Base-by-base conservation (phyloP, 2,113 vertebrate species). In the Meleagris gallopavo region DNA sequence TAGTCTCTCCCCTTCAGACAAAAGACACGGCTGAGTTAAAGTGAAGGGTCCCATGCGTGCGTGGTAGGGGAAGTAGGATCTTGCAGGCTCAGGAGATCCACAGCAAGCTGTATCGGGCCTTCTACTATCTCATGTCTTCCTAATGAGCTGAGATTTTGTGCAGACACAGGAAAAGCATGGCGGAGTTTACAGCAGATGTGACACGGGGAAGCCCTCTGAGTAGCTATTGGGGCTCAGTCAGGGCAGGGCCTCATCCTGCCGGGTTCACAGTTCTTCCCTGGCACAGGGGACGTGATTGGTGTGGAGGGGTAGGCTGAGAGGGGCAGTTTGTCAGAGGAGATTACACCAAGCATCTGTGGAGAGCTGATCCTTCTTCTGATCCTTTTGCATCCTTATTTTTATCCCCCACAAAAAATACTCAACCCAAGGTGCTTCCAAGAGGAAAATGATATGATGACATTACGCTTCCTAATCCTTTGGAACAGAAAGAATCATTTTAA, bases 1-100 rank as follows among this genome's bases (percentile, higher is more conserved):
- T 98, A 98, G 97, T 97, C 96, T 97, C 96, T 97, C 96, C 95
- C 97, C 86, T 94, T 97, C 95, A 97, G 97, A 97, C 93, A 93
- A 97, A 97, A 97, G 95, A 81, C 96, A 96, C 2, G 83, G 93
- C 88, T 94, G 96, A 97, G 95, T 97, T 97, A 97, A 97, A 96
- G 92, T 96, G 91, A 95, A 97, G 90, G 86, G 66, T 83, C 96
- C 45, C 54, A 94, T 93, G 95, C 54, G 94, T 93, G 95, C 27
- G 27, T 94, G 90, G 83, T 95, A 89, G 13, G 25, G 52, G 92
- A 96, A 96, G 92, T 84, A 96, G 88, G 89, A 84, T 96, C 87
- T 94, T 90, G 72, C 2, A 32, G 83, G 81, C 70, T 48, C 46
- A 22, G 79, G 81, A 61, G 89, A 93, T 96, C 94, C 45, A 8